Evolutionary conservation across 1,140 invertebrate species (phyloP).

Genomic region (Atta colombica): DNA sequence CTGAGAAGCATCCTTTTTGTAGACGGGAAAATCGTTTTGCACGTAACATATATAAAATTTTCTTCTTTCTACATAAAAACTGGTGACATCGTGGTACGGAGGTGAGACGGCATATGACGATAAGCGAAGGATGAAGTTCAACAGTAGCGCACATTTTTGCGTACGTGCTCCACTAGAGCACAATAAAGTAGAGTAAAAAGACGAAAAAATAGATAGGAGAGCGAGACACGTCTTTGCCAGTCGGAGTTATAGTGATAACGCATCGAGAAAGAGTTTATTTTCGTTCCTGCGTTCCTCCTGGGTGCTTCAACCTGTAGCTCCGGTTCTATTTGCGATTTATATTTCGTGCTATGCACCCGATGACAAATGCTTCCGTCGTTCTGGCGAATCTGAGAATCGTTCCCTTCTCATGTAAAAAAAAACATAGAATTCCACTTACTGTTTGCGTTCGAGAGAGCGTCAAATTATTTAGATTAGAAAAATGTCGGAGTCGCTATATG

Average conservation of each 20-base stretch:
- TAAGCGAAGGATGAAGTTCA: conserved; percentile 16
- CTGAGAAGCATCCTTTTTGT: conserved; percentile 22
- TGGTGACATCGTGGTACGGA: conserved; percentile 9
- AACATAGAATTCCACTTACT: neutral
- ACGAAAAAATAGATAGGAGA: conserved; percentile 37
- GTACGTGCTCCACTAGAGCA: conserved; percentile 44
- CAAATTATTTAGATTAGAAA: conserved; percentile 57
- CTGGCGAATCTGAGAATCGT: conserved; percentile 46
- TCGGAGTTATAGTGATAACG: conserved; percentile 65
- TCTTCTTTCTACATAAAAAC: conserved; percentile 38
- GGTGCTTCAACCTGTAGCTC: conserved; percentile 74
- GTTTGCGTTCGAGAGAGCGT: conserved; percentile 41
- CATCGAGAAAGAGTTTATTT: conserved; percentile 71
- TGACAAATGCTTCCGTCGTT: conserved; percentile 69
- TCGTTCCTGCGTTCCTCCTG: conserved; percentile 50
- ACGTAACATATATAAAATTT: conserved; percentile 56
- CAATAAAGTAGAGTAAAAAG: conserved; percentile 63
- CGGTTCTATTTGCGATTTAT: conserved; percentile 73
- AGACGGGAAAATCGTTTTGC: conserved; percentile 48
- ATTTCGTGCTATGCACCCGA: conserved; percentile 66
- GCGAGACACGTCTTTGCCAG: conserved; percentile 48
- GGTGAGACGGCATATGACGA: conserved; percentile 23
- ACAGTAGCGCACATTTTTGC: conserved; percentile 60
- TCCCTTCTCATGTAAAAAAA: neutral
- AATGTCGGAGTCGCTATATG: conserved; percentile 5